Percentiles rank a stretch among this genome's conserved stretches.
Evolutionary conservation across 2,797 vertebrate species (phyloP).

Genomic region (Sebastes paucispinis): DNA sequence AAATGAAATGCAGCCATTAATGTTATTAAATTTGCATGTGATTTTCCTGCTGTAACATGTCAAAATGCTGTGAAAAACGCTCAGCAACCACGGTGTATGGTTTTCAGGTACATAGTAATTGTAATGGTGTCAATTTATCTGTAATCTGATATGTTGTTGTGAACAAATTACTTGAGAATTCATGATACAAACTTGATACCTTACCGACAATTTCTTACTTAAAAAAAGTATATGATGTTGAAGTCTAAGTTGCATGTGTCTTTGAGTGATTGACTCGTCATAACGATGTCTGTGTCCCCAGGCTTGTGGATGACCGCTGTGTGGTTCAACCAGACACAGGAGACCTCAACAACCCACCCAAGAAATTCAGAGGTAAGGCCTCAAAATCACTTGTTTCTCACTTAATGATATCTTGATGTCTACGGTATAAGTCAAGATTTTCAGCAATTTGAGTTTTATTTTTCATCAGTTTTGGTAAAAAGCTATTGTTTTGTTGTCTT

Average conservation of each 20-base stretch:
- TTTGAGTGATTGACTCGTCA: not conserved
- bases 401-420: not conserved
- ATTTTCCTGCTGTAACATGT: too few species aligned
- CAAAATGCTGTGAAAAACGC: not conserved
- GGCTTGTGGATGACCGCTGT: slow-evolving; percentile 97
- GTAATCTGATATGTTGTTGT: not conserved
- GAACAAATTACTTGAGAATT: not conserved
- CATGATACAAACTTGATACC: not conserved
- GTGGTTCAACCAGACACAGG: slow-evolving; percentile 98
- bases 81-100: not conserved
- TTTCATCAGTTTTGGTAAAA: not conserved
- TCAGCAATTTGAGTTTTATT: not conserved
- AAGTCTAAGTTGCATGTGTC: not conserved
- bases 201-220: not conserved
- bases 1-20: not conserved
- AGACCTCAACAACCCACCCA: slow-evolving; percentile 97
- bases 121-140: not conserved
- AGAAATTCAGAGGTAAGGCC: slow-evolving; percentile 97
- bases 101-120: not conserved
- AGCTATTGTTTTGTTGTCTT: not conserved
- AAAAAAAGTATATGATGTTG: not conserved
- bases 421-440: not conserved
- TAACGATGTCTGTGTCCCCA: slow-evolving; percentile 69
- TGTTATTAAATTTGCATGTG: not conserved
- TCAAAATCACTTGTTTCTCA: not conserved